Evolutionary conservation across 1,140 invertebrate species (phyloP), one percentile per base, ranked within the genome.

Genomic region (Drosophila tani): DNA sequence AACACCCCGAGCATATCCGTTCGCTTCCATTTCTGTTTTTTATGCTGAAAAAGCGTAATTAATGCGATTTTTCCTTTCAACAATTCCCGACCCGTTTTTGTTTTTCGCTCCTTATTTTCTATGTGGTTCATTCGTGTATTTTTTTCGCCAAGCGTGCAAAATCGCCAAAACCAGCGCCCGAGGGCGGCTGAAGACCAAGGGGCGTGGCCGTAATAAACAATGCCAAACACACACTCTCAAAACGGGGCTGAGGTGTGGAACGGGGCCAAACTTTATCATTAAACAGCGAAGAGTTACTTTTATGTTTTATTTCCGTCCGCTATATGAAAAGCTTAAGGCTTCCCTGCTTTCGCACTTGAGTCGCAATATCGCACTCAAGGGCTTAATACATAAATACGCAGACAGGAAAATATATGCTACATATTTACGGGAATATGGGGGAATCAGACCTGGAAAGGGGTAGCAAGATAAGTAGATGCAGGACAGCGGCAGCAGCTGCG

Each of bases 211-310:
- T 17, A 24, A 29, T 40, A 53, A 67, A 84, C 81, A 83, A 83
- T 75, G 68, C 60, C 69, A 66, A 76, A 56, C 62, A 59, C 74
- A 78, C 80, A 64, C 57, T 70, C 49, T 55, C 63, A 41, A 41
- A 29, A 8, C 12, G 6, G 15, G 29, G 17, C 21, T 51, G 45
- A 17, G 43, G 69, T 27, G 27, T 46, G 21, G 14, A 14, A 59
- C 55, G 53, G 74, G 24, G 53, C 47, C 51, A 60, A 82, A 82
- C 84, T 87, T 87, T 87, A 87, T 87, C 84, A 87, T 87, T 87
- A 87, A 87, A 83, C 81, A 88, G 75, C 81, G 81, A 88, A 88
- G 81, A 88, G 84, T 84, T 81, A 88, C 84, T 88, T 88, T 87
- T 88, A 84, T 88, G 84, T 80, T 87, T 88, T 88, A 84, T 87